Percentiles rank a stretch among this genome's conserved stretches.
Conservation (phyloP, 2,888 invertebrate genomes). For the Gymnocheta viridis region DNA sequence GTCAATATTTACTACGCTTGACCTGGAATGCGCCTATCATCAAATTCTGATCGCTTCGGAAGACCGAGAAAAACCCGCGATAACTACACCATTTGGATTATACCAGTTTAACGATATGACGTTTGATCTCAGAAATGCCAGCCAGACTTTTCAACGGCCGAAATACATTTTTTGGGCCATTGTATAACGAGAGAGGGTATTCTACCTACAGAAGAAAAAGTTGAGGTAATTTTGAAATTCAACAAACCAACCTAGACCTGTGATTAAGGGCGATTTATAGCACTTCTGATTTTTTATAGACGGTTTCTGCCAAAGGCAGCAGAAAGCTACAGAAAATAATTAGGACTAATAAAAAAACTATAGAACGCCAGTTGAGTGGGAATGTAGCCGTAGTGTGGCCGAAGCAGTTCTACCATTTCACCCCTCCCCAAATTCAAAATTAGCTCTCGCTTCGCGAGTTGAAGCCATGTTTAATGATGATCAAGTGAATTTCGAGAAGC, state of each 20-base stretch:
- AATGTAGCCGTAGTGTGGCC: conserved; percentile 47
- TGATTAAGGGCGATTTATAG: conserved; percentile 61
- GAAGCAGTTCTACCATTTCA: conserved; percentile 44
- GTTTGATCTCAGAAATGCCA: conserved; percentile 42
- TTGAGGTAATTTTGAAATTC: conserved; percentile 57
- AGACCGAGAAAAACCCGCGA: neutral
- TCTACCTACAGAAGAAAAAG: conserved; percentile 42
- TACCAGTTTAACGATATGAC: neutral
- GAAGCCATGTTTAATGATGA: neutral
- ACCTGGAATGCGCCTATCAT: conserved; percentile 62
- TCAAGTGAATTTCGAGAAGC: neutral
- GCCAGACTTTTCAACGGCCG: conserved; percentile 58
- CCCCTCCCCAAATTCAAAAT: conserved; percentile 55
- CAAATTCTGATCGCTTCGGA: conserved; percentile 14
- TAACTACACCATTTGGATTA: neutral
- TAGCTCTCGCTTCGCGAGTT: conserved; percentile 20
- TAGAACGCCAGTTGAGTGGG: conserved; percentile 58
- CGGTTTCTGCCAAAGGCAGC: conserved; percentile 53
- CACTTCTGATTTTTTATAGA: conserved; percentile 58
- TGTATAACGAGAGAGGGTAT: conserved; percentile 47
- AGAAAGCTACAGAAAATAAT: conserved; percentile 48
- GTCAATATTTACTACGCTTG: conserved; percentile 59
- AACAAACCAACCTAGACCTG: conserved; percentile 51
- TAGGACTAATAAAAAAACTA: conserved; percentile 59
- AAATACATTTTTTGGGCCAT: conserved; percentile 62